Conservation (phyloP, 2,888 invertebrate genomes). For the Metopia argyrocephala region DNA sequence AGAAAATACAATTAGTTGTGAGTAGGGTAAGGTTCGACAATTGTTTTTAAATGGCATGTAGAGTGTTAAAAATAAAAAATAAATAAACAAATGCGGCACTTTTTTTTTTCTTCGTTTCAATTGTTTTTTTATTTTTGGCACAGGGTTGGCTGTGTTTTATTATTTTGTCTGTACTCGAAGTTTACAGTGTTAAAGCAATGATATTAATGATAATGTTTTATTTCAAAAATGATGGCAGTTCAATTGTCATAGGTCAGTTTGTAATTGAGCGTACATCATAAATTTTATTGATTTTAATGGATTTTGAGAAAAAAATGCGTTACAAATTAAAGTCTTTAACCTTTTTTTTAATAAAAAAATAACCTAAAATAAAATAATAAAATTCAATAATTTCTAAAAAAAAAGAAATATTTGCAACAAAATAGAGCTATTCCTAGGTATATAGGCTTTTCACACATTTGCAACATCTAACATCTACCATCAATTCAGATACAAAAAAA, state of each 20-base stretch:
- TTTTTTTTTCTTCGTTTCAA: conserved; percentile 33
- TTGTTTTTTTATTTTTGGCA: conserved; percentile 23
- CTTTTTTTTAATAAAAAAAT: no score
- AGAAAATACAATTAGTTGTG: not conserved
- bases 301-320: no score
- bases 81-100: conserved; percentile 29
- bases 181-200: not conserved
- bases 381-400: no score
- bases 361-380: no score
- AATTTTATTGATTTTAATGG: conserved; percentile 14
- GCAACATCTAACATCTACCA: no score
- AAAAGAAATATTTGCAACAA: no score
- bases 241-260: conserved; percentile 61
- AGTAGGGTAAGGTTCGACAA: not conserved
- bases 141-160: not conserved
- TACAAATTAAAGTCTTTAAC: no score
- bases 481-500: no score
- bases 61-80: conserved; percentile 44
- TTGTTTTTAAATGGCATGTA: conserved; percentile 46
- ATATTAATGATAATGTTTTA: conserved; percentile 5
- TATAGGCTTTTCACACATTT: no score
- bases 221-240: conserved; percentile 35
- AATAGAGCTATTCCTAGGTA: no score
- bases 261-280: conserved; percentile 21
- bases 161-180: not conserved